Base-by-base conservation (phyloP, 2,888 invertebrate species). In the Phoenoteleia sp. region DNA sequence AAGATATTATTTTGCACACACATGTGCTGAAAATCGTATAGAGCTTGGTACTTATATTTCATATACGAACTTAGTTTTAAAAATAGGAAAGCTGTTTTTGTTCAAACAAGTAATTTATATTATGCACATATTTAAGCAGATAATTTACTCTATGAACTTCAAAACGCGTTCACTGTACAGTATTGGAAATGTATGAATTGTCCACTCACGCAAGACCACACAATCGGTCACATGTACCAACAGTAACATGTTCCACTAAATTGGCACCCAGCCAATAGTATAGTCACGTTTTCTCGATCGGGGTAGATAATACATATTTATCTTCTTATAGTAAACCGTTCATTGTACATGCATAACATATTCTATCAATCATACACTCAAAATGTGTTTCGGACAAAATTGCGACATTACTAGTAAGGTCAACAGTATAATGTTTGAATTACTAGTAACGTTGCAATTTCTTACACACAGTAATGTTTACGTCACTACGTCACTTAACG, bases 181-280 rank as follows among this genome's bases (percentile, higher is more conserved):
- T 81, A 81, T 81, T 69, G 76, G 45, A 81, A 81, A 71, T 54
- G 33, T 71, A 79, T 62, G 62, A 79, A 39, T 67, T 69, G 58
- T 62, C 17, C 15, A 23, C 54, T 52, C 64, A 71, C 71, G 66
- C 75, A 71, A 75, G 75, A 76, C 76, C 76, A 77, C 52, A 75
- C 76, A 72, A 82, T 72, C 66, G 69, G 71, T 71, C 76, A 64
- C 72, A 67, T 72, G 76, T 72, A 77, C 62, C 33, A 2, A 67
- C 67, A 67, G 77, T 67, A 84, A 84, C 84, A 77, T 77, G 84
- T 81, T 84, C 58, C 77, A 67, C 27, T 67, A 67, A 77, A 84
- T 77, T 84, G 84, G 84, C 84, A 62, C 9, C 60, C 13, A 71
- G 81, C 84, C 84, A 84, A 62, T 77, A 67, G 60, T 42, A 67